phyloP scores from a whole-genome alignment of 2,113 vertebrate genomes.

The Smithornis capensis region DNA sequence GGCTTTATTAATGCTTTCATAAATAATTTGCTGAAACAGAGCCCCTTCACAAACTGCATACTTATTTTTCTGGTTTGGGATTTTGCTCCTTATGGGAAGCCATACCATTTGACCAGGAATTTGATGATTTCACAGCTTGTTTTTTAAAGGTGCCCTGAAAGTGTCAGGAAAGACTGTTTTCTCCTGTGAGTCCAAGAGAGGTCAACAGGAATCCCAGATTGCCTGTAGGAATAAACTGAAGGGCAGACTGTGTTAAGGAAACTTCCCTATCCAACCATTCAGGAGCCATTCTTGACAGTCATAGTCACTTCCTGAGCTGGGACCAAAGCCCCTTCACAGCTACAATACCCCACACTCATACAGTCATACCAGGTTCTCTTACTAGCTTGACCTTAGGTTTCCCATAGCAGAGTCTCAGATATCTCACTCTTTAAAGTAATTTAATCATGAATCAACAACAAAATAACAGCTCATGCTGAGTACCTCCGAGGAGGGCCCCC shows the following conservation, averaged over 20 bases:
- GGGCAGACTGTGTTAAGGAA: background rate
- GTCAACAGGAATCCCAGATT: background rate
- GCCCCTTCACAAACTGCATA: background rate
- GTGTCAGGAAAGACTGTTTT: background rate
- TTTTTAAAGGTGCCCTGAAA: background rate
- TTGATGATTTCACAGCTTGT: background rate
- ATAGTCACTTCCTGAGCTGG: background rate
- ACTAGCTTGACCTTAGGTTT: background rate
- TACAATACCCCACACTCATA: fast-evolving
- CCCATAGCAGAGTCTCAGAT: background rate
- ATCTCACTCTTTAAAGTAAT: background rate
- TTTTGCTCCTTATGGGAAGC: background rate
- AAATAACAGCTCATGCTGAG: background rate
- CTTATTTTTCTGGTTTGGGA: background rate
- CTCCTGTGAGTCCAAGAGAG: background rate
- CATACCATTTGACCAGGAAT: background rate
- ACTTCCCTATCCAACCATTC: background rate
- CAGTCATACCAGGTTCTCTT: background rate
- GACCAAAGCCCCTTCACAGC: background rate
- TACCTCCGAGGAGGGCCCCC: background rate
- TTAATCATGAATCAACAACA: background rate
- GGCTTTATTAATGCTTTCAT: constrained; percentile 35
- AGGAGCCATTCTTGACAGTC: background rate
- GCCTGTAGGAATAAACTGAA: background rate
- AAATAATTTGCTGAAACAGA: constrained; percentile 55